phyloP scores from a whole-genome alignment of 2,797 vertebrate genomes.

The Todus mexicanus region DNA sequence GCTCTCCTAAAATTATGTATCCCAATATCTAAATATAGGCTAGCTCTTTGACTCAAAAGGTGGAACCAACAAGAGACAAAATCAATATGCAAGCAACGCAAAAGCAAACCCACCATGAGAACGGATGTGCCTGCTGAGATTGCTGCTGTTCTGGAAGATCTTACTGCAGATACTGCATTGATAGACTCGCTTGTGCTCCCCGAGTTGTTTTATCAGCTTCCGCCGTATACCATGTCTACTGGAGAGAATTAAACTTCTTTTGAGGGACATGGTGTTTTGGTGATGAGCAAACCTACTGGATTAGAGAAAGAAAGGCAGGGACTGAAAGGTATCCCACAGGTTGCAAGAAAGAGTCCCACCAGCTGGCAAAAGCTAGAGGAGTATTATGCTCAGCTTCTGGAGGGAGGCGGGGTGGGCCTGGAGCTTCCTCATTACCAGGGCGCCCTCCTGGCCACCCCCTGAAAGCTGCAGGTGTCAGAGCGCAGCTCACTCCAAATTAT shows the following conservation, averaged over 20 bases:
- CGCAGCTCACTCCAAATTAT: not conserved
- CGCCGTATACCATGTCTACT: slow-evolving; percentile 77
- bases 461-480: not conserved
- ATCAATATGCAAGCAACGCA: not conserved
- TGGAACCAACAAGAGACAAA: not conserved
- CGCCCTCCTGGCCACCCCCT: not conserved
- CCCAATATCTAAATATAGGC: not conserved
- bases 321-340: slow-evolving; percentile 53
- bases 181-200: slow-evolving; percentile 91
- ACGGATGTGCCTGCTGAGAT: slow-evolving; percentile 95
- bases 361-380: slow-evolving; percentile 4
- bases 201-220: slow-evolving; percentile 79
- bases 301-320: slow-evolving; percentile 11
- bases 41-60: not conserved
- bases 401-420: not conserved
- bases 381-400: not conserved
- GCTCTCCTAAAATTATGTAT: not conserved
- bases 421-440: not conserved
- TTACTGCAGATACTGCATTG: slow-evolving; percentile 93
- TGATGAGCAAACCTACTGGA: slow-evolving; percentile 76
- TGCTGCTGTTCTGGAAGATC: slow-evolving; percentile 99
- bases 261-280: slow-evolving; percentile 72
- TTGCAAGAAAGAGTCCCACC: slow-evolving; percentile 1
- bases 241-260: slow-evolving; percentile 76
- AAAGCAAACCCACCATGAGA: slow-evolving; percentile 85